Conservation (phyloP, 2,888 invertebrate genomes). For the Drosophila kanekoi region DNA sequence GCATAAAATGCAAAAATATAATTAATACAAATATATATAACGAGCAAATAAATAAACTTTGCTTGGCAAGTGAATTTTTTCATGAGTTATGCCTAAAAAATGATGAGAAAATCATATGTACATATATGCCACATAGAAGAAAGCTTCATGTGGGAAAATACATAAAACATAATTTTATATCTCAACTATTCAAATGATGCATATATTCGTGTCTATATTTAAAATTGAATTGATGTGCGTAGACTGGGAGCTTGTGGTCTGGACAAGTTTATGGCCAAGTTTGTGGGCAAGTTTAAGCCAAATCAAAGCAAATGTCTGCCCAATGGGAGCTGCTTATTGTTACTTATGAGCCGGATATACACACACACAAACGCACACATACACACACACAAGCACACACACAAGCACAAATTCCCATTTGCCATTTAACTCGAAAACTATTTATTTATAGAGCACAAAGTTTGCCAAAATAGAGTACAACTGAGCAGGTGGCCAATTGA, state of each 20-base stretch:
- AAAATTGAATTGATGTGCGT: constrained; percentile 19
- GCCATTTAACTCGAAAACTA: constrained; percentile 47
- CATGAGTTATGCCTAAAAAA: constrained; percentile 3
- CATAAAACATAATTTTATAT: constrained; percentile 15
- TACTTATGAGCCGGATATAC: constrained; percentile 27
- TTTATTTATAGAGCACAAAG: constrained; percentile 31
- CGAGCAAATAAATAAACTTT: constrained; percentile 29
- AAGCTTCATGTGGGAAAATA: no score
- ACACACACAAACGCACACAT: not conserved
- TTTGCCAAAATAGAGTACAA: constrained; percentile 23
- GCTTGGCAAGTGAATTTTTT: constrained; percentile 40
- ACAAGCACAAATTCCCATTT: constrained; percentile 19
- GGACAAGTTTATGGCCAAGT: constrained; percentile 30
- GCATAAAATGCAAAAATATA: constrained; percentile 29
- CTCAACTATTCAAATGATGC: constrained; percentile 1
- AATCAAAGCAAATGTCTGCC: constrained; percentile 45
- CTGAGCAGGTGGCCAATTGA: constrained; percentile 24
- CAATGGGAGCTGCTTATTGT: constrained; percentile 23
- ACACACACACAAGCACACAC: not conserved
- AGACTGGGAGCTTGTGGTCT: constrained; percentile 12
- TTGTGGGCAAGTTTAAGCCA: constrained; percentile 30
- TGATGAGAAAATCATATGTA: no score
- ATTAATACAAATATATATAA: constrained; percentile 34
- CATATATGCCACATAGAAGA: not conserved
- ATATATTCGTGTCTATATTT: constrained; percentile 1